Evolutionary conservation across 2,797 vertebrate genomes (phyloP).

Genomic region (Onychomys leucogaster): DNA sequence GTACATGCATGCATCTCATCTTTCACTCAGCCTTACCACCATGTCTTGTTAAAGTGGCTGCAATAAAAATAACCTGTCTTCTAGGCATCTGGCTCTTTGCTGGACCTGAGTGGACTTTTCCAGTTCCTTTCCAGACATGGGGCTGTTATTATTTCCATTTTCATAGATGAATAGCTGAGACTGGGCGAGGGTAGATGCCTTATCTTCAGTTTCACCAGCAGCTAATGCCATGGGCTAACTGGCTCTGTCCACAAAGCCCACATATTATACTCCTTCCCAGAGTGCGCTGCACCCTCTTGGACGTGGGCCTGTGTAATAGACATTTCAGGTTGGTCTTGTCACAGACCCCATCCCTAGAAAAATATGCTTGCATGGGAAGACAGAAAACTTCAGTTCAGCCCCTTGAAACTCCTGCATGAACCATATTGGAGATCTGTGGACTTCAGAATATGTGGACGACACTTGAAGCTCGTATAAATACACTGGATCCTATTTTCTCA

Average conservation of each 20-base stretch:
- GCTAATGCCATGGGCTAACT: neutral
- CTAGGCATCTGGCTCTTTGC: neutral
- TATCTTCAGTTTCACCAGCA: neutral
- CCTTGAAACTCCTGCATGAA: neutral
- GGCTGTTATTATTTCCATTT: neutral
- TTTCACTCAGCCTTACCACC: neutral
- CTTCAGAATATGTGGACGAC: slow-evolving; percentile 43
- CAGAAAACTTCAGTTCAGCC: neutral
- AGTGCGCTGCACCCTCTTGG: accelerated
- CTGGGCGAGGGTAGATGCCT: neutral
- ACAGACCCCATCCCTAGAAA: neutral
- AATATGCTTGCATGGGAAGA: neutral
- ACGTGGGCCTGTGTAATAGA: neutral
- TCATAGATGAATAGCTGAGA: slow-evolving; percentile 32
- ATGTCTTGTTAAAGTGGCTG: neutral
- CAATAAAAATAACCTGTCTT: neutral
- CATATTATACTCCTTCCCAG: neutral
- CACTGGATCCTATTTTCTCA: slow-evolving; percentile 64
- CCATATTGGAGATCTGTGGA: neutral
- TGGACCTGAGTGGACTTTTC: neutral
- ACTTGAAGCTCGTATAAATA: slow-evolving; percentile 70
- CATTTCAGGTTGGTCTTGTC: neutral
- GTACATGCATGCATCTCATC: neutral
- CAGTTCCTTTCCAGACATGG: neutral
- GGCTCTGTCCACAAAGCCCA: neutral